Conservation (phyloP, 2,888 invertebrate species). For the Cenopis cana region DNA sequence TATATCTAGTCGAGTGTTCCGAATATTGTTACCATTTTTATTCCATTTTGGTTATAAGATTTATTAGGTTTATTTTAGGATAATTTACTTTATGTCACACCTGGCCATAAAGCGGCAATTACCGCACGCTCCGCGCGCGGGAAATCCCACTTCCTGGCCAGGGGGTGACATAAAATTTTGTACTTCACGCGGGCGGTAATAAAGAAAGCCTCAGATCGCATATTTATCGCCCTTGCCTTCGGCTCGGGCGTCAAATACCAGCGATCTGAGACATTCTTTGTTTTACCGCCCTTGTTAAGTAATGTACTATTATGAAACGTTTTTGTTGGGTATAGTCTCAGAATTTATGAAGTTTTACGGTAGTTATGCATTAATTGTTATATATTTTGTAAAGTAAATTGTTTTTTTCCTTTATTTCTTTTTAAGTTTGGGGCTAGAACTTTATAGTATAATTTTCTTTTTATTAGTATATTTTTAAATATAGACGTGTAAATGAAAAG, state of each 20-base stretch:
- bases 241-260: too few species aligned
- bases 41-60: neutral
- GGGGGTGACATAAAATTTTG: too few species aligned
- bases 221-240: too few species aligned
- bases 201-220: too few species aligned
- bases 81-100: neutral
- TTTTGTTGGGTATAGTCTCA: neutral
- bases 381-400: neutral
- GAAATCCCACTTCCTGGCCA: too few species aligned
- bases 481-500: constrained; percentile 2
- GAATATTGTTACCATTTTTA: constrained; percentile 23
- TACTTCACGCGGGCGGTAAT: too few species aligned
- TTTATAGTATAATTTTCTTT: neutral
- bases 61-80: neutral
- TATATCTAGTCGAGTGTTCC: constrained; percentile 20
- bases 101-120: too few species aligned
- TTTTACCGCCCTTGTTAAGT: too few species aligned
- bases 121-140: too few species aligned
- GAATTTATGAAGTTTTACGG: neutral
- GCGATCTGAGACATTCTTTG: too few species aligned
- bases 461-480: neutral
- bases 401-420: neutral
- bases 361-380: neutral
- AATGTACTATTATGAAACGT: too few species aligned
- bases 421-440: neutral